phyloP scores from a whole-genome alignment of 2,113 vertebrate genomes.

The Gymnogyps californianus region DNA sequence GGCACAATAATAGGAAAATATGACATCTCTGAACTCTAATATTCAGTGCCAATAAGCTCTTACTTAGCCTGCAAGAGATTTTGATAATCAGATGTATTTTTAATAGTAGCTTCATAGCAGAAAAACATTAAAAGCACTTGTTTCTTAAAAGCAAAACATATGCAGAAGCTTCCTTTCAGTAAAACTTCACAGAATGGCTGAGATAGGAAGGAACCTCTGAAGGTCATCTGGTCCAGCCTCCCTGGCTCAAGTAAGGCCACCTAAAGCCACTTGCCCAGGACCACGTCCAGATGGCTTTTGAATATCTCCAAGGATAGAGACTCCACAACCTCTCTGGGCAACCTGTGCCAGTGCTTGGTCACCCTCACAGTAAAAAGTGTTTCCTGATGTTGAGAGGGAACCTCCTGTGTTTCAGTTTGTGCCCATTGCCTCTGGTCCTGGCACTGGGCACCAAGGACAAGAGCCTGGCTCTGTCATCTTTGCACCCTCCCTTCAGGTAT shows the following conservation, averaged over 20 bases:
- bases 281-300: neutral
- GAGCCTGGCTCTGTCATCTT: neutral
- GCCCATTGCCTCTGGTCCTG: neutral
- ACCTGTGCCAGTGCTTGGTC: neutral
- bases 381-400: neutral
- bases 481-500: neutral
- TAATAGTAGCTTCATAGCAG: neutral
- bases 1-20: constrained; percentile 53
- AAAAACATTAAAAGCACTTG: neutral
- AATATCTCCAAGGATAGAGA: neutral
- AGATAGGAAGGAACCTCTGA: neutral
- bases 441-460: neutral
- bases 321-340: neutral
- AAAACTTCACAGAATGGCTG: neutral
- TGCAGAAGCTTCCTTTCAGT: neutral
- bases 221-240: neutral
- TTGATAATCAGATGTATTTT: constrained; percentile 22
- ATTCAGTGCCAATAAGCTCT: neutral
- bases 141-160: neutral
- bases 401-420: neutral
- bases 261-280: neutral
- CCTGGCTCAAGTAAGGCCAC: neutral
- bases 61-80: constrained; percentile 1
- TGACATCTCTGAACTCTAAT: neutral
- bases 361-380: neutral